Evolutionary conservation across 2,797 vertebrate genomes (phyloP).

Genomic region (Kryptopterus vitreolus): DNA sequence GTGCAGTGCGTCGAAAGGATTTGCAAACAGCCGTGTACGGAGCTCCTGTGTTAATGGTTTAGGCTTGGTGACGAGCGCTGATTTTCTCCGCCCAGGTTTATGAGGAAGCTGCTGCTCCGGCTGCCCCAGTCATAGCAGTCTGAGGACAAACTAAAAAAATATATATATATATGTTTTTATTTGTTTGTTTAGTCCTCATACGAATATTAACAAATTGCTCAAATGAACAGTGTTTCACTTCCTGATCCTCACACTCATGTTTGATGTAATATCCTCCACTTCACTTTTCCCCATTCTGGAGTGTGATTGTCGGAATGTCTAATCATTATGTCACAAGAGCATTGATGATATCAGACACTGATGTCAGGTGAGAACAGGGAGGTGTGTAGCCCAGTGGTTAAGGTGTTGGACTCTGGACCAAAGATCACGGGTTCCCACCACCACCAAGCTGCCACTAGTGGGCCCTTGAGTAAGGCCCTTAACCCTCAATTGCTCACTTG

Average conservation of each 20-base stretch:
- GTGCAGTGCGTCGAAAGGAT: slow-evolving; percentile 37
- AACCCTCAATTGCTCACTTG: too few relatives aligned
- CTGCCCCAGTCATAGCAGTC: slow-evolving; percentile 88
- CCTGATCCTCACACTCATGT: too few relatives aligned
- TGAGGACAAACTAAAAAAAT: slow-evolving; percentile 76
- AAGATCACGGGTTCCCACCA: too few relatives aligned
- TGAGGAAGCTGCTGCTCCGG: slow-evolving; percentile 80
- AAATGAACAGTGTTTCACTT: not conserved
- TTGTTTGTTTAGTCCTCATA: not conserved
- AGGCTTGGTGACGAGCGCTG: slow-evolving; percentile 74
- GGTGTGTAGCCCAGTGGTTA: too few relatives aligned
- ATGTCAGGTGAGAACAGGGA: not conserved
- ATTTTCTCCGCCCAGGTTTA: slow-evolving; percentile 79
- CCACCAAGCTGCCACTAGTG: too few relatives aligned
- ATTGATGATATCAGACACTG: not conserved
- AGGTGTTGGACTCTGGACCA: too few relatives aligned
- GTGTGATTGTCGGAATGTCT: not conserved
- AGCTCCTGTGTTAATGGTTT: slow-evolving; percentile 67
- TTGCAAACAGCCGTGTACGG: not conserved
- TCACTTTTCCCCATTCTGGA: not conserved
- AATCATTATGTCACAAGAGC: not conserved
- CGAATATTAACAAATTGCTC: too few relatives aligned
- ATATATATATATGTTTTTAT: too few relatives aligned
- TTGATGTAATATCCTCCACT: not conserved
- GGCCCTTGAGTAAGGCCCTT: too few relatives aligned